phyloP scores from a whole-genome alignment of 2,888 invertebrate species.

The Caenorhabditis virilis region DNA sequence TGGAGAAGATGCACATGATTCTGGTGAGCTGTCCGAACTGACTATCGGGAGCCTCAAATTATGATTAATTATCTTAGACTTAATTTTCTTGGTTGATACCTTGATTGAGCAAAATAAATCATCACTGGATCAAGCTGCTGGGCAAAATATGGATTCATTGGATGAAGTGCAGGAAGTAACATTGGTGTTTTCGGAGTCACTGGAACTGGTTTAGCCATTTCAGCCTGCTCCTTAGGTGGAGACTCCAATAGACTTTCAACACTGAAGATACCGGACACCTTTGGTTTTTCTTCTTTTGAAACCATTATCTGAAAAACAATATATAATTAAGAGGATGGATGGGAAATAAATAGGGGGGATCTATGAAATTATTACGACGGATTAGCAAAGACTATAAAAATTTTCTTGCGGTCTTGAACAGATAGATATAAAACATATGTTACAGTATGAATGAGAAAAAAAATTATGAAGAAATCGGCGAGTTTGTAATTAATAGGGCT shows the following conservation, averaged over 20 bases:
- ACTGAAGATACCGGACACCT: conserved; percentile 37
- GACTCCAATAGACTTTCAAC: conserved; percentile 43
- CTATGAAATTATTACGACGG: neutral
- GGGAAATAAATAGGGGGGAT: conserved; percentile 5
- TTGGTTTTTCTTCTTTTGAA: conserved; percentile 36
- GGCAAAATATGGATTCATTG: conserved; percentile 36
- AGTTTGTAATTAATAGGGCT: conserved; percentile 33
- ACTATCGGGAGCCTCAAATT: conserved; percentile 28
- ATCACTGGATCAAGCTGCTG: conserved; percentile 41
- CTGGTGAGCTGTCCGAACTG: conserved; percentile 46
- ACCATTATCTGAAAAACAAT: conserved; percentile 22
- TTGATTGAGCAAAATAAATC: conserved; percentile 45
- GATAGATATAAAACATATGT: conserved; percentile 33
- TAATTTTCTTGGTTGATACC: conserved; percentile 18
- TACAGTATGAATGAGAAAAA: conserved; percentile 17
- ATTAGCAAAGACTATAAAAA: conserved; percentile 3
- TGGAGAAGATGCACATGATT: conserved; percentile 50
- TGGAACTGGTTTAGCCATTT: conserved; percentile 17
- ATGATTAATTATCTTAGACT: no score
- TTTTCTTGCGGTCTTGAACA: conserved; percentile 3
- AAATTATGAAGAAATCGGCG: neutral
- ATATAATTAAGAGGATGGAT: conserved; percentile 19
- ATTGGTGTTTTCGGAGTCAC: conserved; percentile 33
- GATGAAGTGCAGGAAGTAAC: conserved; percentile 19
- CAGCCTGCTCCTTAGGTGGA: neutral